phyloP scores from a whole-genome alignment of 2,113 vertebrate genomes.

The Carlito syrichta region DNA sequence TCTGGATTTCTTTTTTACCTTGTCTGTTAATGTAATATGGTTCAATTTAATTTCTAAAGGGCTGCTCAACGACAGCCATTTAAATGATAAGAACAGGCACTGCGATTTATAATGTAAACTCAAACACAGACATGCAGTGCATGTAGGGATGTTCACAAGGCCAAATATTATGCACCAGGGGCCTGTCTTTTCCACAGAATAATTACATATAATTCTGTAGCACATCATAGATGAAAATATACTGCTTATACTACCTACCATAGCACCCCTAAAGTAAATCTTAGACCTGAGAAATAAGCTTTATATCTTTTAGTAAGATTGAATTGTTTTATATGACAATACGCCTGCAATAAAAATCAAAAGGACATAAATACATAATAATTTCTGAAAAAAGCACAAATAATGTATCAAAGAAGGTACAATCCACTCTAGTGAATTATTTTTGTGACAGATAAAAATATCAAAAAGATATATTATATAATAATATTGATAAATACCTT shows the following conservation, averaged over 20 bases:
- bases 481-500: not conserved
- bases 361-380: not conserved
- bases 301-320: not conserved
- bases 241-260: not conserved
- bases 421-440: not conserved
- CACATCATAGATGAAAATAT: slow-evolving; percentile 3
- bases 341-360: not conserved
- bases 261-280: not conserved
- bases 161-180: slow-evolving; percentile 50
- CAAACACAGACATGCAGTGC: slow-evolving; percentile 61
- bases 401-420: not conserved
- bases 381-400: not conserved
- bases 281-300: not conserved
- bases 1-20: slow-evolving; percentile 49
- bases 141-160: slow-evolving; percentile 56
- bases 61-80: slow-evolving; percentile 48
- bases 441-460: not conserved
- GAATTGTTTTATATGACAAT: not conserved
- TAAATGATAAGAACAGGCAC: slow-evolving; percentile 67
- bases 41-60: slow-evolving; percentile 59
- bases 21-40: not conserved
- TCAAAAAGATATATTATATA: not conserved
- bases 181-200: slow-evolving; percentile 3
- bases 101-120: slow-evolving; percentile 75
- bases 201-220: slow-evolving; percentile 18